Base-by-base conservation (phyloP, 2,888 invertebrate species). In the Dicranocentrus wangi region DNA sequence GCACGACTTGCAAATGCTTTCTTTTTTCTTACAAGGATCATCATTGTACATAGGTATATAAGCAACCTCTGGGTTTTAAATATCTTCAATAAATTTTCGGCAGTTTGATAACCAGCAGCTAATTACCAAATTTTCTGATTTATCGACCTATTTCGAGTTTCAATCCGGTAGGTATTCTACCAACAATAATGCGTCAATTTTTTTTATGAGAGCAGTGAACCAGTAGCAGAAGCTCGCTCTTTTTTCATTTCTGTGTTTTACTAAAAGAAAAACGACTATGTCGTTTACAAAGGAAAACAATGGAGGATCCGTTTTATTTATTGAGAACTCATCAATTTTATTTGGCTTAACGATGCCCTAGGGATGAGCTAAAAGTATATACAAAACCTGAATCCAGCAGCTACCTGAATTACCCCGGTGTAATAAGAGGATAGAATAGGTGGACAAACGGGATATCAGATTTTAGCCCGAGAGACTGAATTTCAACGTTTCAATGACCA, bases 271-370 rank as follows among this genome's bases (percentile, higher is more conserved):
- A n/a, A n/a, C n/a, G n/a, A 32, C 32, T 32, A 32, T n/a, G n/a
- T 32, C 32, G 32, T 10, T 32, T 32, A 32, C 32, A 3, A 23
- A 21, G 23, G 55, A 55, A 23, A 21, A 55, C 55, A 21, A 47
- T 43, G 39, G 66, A 66, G 21, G 28, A 23, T 65, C 21, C 65
- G 55, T 43, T 25, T 23, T 63, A 73, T 73, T 55, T 68, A 76
- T 66, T 76, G 58, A 19, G 39, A 25, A 53, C 19, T 27, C 65
- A 70, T 70, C 61, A 17, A 68, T 42, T 76, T 58, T 68, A 76
- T 68, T 76, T 68, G 17, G 42, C 39, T 68, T 76, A 66, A 76
- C 75, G 68, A 76, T 76, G 75, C 75, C 75, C 75, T 39, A 1
- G 58, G 73, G 73, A 53, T 32, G 65, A 72, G 58, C 43, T 19